Evolutionary conservation across 1,140 invertebrate genomes (phyloP).

Genomic region (Heliothis subflexa): DNA sequence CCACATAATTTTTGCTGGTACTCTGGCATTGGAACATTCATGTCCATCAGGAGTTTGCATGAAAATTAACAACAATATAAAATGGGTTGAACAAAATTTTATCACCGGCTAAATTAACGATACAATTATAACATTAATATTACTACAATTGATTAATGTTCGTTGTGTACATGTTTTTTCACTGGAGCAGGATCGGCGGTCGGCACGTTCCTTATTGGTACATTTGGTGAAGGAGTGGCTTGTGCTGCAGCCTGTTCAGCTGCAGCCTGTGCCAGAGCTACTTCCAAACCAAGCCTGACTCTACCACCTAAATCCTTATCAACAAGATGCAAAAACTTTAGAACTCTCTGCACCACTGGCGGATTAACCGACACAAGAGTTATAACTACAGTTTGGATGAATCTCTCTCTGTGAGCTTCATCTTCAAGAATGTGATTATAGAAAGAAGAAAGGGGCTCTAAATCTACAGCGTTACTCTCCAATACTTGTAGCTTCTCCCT

Average conservation of each 20-base stretch:
- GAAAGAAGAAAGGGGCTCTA: constrained; percentile 91
- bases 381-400: constrained; percentile 92
- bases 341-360: constrained; percentile 92
- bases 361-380: constrained; percentile 90
- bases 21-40: no score
- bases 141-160: background rate
- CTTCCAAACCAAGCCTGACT: constrained; percentile 15
- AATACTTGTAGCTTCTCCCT: constrained; percentile 66
- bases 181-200: background rate
- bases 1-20: no score
- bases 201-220: background rate
- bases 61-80: no score
- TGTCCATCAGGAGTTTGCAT: no score
- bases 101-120: no score
- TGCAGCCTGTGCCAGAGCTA: background rate
- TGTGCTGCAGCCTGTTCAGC: constrained; percentile 14
- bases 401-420: constrained; percentile 87
- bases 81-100: no score
- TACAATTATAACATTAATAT: no score
- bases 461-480: constrained; percentile 91
- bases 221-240: background rate
- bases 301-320: constrained; percentile 87
- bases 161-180: background rate
- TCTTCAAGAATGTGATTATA: constrained; percentile 91
- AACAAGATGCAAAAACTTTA: constrained; percentile 89